Evolutionary conservation across 2,797 vertebrate species (phyloP), one percentile per base, ranked within the genome.

Genomic region (Malurus splendens): DNA sequence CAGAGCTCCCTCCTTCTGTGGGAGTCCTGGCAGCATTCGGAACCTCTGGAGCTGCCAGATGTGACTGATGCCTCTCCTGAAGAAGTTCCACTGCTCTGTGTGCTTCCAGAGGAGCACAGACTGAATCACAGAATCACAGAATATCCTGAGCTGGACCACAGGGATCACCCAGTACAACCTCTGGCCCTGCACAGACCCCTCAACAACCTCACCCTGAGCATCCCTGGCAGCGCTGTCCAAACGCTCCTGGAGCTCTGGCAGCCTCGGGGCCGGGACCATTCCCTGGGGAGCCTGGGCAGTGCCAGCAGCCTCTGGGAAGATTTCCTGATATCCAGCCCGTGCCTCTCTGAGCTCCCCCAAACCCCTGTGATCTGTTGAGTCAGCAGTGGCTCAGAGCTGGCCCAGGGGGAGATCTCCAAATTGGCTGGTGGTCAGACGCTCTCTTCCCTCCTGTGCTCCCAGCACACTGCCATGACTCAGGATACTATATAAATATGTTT

Each of bases 211-310:
- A 42, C 7, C 18, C 56, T 62, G 44, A 5, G 23, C 38, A 60
- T 24, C 16, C 44, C n/a, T 50, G 57, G 3, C 1, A 70, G 50
- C 0, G 1, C 0, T 77, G 44, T 7, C 38, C 57, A 14, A 62
- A 11, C 0, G 0, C 50, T 38, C 16, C 44, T 38, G 38, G 38
- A 77, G 73, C 65, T 51, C 42, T 56, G 82, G 42, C 56, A 77
- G 41, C 55, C 10, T n/a, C 1, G 4, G 17, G 30, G 30, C 48
- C 0, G 0, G 23, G 56, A 7, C 50, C 22, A 13, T 23, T 62
- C 82, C 55, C 64, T 62, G 42, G 44, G 30, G 42, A 72, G 57
- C 50, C 68, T 64, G 64, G 18, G 17, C 64, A 68, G n/a, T 62
- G 50, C 48, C 18, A 22, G 27, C 64, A 77, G n/a, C 39, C 23